phyloP scores from a whole-genome alignment of 2,888 invertebrate species.

The Eledona agricola region DNA sequence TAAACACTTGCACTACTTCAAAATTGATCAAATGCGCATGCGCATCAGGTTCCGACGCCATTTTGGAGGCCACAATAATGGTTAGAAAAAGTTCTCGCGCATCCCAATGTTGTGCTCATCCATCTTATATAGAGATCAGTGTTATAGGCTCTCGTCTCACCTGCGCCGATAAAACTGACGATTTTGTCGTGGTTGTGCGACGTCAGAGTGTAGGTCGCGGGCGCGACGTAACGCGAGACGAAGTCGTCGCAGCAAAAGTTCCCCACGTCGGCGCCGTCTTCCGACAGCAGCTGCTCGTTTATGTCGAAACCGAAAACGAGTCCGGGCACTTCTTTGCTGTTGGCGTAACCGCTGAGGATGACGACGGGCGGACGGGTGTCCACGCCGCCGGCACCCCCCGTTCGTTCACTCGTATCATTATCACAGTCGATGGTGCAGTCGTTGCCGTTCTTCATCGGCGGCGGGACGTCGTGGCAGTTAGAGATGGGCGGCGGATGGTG shows the following conservation, averaged over 20 bases:
- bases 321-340: conserved; percentile 67
- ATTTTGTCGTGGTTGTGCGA: conserved; percentile 70
- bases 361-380: conserved; percentile 73
- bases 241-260: conserved; percentile 60
- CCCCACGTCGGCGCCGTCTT: conserved; percentile 41
- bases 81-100: no score
- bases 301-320: conserved; percentile 85
- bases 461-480: conserved; percentile 30
- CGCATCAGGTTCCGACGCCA: no score
- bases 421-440: conserved; percentile 46
- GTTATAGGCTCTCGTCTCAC: no score
- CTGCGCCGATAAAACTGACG: conserved; percentile 70
- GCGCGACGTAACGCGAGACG: conserved; percentile 61
- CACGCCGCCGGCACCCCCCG: no score
- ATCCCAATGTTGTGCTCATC: no score
- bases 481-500: no score
- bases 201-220: conserved; percentile 58
- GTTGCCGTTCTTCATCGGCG: conserved; percentile 28
- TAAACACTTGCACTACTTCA: no score
- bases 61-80: no score
- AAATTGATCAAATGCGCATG: no score
- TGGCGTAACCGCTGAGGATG: conserved; percentile 70
- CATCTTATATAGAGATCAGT: no score
- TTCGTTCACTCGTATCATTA: conserved; percentile 42
- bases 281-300: conserved; percentile 75